Evolutionary conservation across 2,888 invertebrate genomes (phyloP).

Genomic region (Lasioglossum calceatum): DNA sequence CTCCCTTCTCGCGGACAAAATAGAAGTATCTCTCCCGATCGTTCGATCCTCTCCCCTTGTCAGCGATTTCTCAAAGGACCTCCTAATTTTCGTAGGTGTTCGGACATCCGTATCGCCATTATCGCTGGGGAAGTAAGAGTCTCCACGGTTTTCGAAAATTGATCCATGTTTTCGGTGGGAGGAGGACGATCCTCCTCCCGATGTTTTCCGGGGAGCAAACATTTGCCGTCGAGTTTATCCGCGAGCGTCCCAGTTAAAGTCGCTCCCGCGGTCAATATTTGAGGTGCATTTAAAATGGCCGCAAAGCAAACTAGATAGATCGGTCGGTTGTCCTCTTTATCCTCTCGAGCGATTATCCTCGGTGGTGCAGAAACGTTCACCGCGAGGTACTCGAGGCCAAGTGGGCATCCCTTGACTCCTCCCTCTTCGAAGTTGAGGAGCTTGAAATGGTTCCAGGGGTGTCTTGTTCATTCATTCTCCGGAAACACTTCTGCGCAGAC

Average conservation of each 20-base stretch:
- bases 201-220: background rate
- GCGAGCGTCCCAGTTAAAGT: slow-evolving; percentile 12
- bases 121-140: background rate
- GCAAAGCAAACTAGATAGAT: slow-evolving; percentile 42
- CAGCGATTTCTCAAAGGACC: background rate
- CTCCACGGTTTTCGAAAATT: background rate
- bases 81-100: background rate
- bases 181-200: background rate
- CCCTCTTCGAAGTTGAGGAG: slow-evolving; percentile 69
- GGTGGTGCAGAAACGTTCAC: slow-evolving; percentile 64
- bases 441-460: slow-evolving; percentile 65
- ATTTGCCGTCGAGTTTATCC: slow-evolving; percentile 1
- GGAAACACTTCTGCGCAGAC: slow-evolving; percentile 77
- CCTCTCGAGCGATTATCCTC: slow-evolving; percentile 68
- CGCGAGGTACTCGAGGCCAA: slow-evolving; percentile 76
- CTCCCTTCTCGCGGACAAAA: slow-evolving; percentile 67
- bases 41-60: background rate
- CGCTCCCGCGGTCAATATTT: slow-evolving; percentile 22
- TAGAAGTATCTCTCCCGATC: slow-evolving; percentile 47
- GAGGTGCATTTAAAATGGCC: slow-evolving; percentile 38
- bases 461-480: slow-evolving; percentile 79
- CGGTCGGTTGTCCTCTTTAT: slow-evolving; percentile 57
- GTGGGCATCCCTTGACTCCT: slow-evolving; percentile 77
- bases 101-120: background rate
- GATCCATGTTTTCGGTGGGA: background rate